Percentiles rank a stretch among this genome's conserved stretches.
These are phyloP conservation scores for Sycophaga agraensis DNA, from an alignment of 1,140 invertebrate species.

Conservation along the genomic window DNA sequence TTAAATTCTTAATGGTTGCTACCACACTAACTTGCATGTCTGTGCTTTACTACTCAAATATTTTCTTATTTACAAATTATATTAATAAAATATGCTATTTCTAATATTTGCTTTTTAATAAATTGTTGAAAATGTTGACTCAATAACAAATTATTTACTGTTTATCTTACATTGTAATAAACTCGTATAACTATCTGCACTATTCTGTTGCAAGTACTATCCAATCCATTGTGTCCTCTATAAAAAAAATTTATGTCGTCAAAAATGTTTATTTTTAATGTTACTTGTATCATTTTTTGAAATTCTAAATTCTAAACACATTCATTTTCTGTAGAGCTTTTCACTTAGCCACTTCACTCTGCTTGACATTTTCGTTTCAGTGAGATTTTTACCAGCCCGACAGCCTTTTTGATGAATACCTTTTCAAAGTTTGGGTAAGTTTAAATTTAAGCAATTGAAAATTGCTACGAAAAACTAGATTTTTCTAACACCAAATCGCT, in stretches of 20 bases:
- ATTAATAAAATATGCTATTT: no score
- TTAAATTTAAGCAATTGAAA: slow-evolving; percentile 42
- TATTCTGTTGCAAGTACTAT: neutral
- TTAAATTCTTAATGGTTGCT: neutral
- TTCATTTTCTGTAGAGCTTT: slow-evolving; percentile 42
- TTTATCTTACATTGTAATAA: neutral
- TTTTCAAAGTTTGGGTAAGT: slow-evolving; percentile 75
- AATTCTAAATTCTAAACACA: slow-evolving; percentile 23
- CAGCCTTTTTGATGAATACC: slow-evolving; percentile 71
- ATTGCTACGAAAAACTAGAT: slow-evolving; percentile 37
- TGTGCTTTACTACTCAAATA: no score
- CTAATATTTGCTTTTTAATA: neutral
- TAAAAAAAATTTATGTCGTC: slow-evolving; percentile 11
- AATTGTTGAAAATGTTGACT: neutral
- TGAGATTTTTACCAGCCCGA: slow-evolving; percentile 67
- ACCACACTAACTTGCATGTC: neutral
- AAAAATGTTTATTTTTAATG: no score
- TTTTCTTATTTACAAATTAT: no score
- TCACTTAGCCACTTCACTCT: slow-evolving; percentile 49
- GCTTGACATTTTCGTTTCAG: slow-evolving; percentile 66
- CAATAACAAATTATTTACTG: neutral
- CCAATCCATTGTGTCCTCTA: slow-evolving; percentile 7
- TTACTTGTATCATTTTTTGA: no score
- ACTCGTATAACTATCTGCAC: neutral
- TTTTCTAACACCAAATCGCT: slow-evolving; percentile 46